These are phyloP conservation scores for Lithophane socia DNA, from an alignment of 2,888 invertebrate species.

Conservation along the genomic window DNA sequence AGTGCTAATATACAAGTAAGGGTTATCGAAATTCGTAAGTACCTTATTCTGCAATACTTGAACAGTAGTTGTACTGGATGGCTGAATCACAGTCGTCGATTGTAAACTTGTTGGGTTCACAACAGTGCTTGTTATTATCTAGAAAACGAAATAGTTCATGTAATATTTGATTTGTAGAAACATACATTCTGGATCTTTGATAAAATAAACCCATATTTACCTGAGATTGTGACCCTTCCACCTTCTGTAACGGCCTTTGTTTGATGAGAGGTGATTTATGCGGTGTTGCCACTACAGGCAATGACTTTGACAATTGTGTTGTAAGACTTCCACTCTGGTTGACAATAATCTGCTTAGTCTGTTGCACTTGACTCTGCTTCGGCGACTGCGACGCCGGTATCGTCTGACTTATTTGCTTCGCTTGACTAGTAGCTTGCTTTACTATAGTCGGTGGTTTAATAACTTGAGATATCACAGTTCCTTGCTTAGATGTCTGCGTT, in stretches of 20 bases:
- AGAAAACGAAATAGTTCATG: slow-evolving; percentile 18
- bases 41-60: slow-evolving; percentile 76
- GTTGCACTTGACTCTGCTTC: slow-evolving; percentile 70
- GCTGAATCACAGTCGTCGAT: slow-evolving; percentile 70
- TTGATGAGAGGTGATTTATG: slow-evolving; percentile 82
- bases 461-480: slow-evolving; percentile 55
- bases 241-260: slow-evolving; percentile 80
- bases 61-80: slow-evolving; percentile 66
- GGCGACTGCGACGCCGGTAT: slow-evolving; percentile 70
- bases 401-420: slow-evolving; percentile 54
- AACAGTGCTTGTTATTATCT: slow-evolving; percentile 66
- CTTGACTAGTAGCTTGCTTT: slow-evolving; percentile 59
- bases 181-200: not conserved
- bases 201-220: slow-evolving; percentile 60
- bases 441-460: slow-evolving; percentile 54
- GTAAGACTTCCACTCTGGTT: slow-evolving; percentile 55
- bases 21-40: slow-evolving; percentile 15
- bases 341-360: slow-evolving; percentile 67
- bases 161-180: not conserved
- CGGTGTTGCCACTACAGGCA: slow-evolving; percentile 77
- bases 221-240: slow-evolving; percentile 74
- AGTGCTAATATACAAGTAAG: not conserved
- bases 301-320: slow-evolving; percentile 69
- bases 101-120: slow-evolving; percentile 66
- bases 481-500: slow-evolving; percentile 46